Base-by-base conservation (phyloP, 2,113 vertebrate species). In the Gymnarchus niloticus region DNA sequence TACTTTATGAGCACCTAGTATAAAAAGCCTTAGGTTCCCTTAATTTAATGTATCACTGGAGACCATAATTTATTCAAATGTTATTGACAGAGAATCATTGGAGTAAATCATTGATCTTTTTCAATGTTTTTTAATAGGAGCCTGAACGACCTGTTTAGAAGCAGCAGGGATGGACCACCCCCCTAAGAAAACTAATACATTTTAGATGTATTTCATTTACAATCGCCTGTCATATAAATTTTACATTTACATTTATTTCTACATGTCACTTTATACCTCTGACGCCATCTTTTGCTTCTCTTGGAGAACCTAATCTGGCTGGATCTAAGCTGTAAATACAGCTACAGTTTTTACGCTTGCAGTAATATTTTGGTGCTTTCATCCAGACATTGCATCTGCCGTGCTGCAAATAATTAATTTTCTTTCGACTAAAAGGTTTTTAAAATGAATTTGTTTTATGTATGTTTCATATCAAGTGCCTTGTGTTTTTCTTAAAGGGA, bases 11-110 rank as follows among this genome's bases (percentile, higher is more conserved):
- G 44, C 25, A 6, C 56, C 41, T 41, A 17, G 51, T 25, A n/a
- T 52, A 23, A 56, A 76, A n/a, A 73, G 49, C 49, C 65, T 23
- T 77, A 33, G 65, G 25, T 85, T 44, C 76, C 33, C 73, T 80
- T 51, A 56, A 33, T 54, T 85, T 78, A 44, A 77, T 78, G 73
- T 48, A 56, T 80, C 51, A 56, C 84, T 25, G 51, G 73, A 73
- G 73, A 80, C 51, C 73, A 41, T 41, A 21, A 56, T 52, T 85
- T 41, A 65, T 56, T 52, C 48, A 69, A 84, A 73, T 84, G 83
- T 56, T 56, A 77, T 77, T 28, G 83, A 84, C 83, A 84, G 37
- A 46, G 81, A 57, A 83, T 44, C 33, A 44, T 23, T 54, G 3
- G 21, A 84, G 41, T 28, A 84, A 61, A 61, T 33, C 3, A 54